Evolutionary conservation across 2,113 vertebrate species (phyloP), one percentile per base, ranked within the genome.

Genomic region (Sorex araneus): DNA sequence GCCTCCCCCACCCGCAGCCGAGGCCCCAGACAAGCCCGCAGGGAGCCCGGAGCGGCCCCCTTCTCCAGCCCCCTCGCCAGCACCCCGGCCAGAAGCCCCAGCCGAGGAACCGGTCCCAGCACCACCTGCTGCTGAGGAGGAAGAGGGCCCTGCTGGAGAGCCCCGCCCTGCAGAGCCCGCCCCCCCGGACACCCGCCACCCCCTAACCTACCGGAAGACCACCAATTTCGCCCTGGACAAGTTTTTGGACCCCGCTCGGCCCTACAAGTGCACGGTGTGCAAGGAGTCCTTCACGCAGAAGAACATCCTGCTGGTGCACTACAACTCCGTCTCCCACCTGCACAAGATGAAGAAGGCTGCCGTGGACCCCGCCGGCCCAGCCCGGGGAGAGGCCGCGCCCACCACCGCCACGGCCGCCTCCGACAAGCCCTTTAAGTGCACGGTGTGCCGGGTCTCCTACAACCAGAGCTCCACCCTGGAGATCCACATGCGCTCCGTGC

Each of bases 391-490:
- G 34, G 40, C 90, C 0, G 50, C 82, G 2, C 92, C 94, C 0
- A 45, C 90, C 43, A 60, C 96, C 87, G 50, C 92, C 76, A n/a
- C n/a, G n/a, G 73, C 94, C 5, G 97, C 97, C 95, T 87, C 97
- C 88, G 98, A 98, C 97, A 99, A 99, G 96, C 99, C 99, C 79
- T 99, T 99, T 95, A 98, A 99, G 97, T 99, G 99, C 96, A 98
- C 98, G 0, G 96, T 98, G 43, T 99, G 99, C 97, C 97, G 98
- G 11, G 99, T 99, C 88, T 99, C 99, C 50, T 99, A 99, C 97
- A 99, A 99, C 97, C 99, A 99, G 95, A 98, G 99, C 97, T 99
- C 99, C 92, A 99, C 98, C 23, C 97, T 99, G 36, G 99, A 99
- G 98, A 99, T 99, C 97, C 99, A 99, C 97, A 98, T 99, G 98